A percentile compares a stretch with the other conserved stretches of the same genome.
phyloP scores from a whole-genome alignment of 2,113 vertebrate species.

The Psilopsiagon aurifrons region DNA sequence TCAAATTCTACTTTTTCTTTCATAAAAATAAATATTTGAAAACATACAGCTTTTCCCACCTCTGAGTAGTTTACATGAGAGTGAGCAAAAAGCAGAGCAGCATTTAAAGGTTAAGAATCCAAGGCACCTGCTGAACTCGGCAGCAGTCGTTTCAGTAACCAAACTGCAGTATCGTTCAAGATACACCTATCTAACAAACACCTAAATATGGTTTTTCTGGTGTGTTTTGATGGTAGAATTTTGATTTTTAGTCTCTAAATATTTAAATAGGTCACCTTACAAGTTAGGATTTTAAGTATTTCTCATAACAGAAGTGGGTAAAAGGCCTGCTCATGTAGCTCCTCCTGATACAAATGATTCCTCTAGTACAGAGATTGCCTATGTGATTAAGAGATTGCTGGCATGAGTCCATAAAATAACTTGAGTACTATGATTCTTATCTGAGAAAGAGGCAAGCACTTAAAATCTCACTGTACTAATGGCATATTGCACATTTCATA shows the following conservation, averaged over 20 bases:
- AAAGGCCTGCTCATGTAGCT: not conserved
- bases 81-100: not conserved
- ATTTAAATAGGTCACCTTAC: not conserved
- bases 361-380: not conserved
- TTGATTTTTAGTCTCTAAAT: not conserved
- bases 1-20: not conserved
- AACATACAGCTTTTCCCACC: not conserved
- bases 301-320: not conserved
- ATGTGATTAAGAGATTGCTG: not conserved
- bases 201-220: not conserved
- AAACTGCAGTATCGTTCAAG: not conserved
- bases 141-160: not conserved
- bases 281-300: not conserved
- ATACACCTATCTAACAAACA: not conserved
- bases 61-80: not conserved
- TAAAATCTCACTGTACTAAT: not conserved
- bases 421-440: not conserved
- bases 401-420: not conserved
- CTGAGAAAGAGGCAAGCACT: not conserved
- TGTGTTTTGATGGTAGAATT: not conserved
- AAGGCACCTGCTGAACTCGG: conserved; percentile 8
- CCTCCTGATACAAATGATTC: not conserved
- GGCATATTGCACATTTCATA: not conserved
- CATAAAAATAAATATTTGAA: not conserved
- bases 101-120: not conserved